phyloP scores from a whole-genome alignment of 2,113 vertebrate species.

The Corythornis madagascariensis region DNA sequence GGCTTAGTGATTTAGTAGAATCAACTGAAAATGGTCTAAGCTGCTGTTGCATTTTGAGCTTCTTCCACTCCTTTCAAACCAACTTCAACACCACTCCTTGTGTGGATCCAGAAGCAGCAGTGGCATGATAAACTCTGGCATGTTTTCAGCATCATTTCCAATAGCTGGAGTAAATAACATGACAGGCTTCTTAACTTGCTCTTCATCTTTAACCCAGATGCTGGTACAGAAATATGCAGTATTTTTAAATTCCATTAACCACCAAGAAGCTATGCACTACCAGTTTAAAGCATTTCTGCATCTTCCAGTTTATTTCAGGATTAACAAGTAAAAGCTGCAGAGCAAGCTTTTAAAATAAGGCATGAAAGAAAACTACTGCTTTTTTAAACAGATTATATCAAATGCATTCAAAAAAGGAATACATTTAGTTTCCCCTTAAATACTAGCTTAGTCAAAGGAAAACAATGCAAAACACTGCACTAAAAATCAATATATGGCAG shows the following conservation, averaged over 20 bases:
- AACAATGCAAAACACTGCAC: neutral
- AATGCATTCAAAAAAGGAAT: neutral
- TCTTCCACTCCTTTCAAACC: neutral
- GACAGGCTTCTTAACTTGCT: neutral
- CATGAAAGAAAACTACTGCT: neutral
- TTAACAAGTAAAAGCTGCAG: neutral
- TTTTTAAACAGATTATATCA: neutral
- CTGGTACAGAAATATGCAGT: neutral
- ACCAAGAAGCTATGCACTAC: neutral
- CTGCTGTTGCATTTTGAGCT: neutral
- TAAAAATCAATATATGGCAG: neutral
- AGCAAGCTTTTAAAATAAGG: neutral
- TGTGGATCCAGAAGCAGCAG: neutral
- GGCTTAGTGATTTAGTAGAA: neutral
- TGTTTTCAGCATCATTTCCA: neutral
- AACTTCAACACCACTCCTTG: neutral
- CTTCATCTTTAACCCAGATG: constrained; percentile 18
- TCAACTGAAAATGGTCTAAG: neutral
- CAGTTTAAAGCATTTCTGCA: neutral
- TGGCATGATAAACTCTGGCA: neutral
- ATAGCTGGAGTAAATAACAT: neutral
- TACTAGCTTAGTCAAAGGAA: neutral
- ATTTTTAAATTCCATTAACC: neutral
- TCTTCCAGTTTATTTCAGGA: neutral
- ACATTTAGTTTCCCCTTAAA: neutral